Conservation (phyloP, 53 echinoderm and acorn worm species). For the Mesocentrotus franciscanus region DNA sequence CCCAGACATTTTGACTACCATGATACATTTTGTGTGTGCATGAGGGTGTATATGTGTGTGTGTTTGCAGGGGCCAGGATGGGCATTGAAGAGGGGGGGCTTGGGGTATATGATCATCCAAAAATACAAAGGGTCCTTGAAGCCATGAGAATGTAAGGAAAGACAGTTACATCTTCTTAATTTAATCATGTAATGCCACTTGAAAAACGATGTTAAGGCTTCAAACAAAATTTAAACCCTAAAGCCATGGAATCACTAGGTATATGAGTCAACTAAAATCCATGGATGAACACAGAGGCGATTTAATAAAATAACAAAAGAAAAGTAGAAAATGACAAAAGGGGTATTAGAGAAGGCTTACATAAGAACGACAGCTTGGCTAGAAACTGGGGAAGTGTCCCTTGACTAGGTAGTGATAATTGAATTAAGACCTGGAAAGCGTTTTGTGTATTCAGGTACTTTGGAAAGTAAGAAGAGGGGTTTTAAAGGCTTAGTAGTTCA, state of each 20-base stretch:
- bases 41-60: no score
- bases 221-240: neutral
- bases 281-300: neutral
- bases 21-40: no score
- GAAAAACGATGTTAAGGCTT: slow-evolving; percentile 33
- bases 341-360: neutral
- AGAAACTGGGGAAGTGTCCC: neutral
- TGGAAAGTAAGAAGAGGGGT: neutral
- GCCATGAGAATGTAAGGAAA: neutral
- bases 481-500: slow-evolving; percentile 43
- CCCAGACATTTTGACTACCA: no score
- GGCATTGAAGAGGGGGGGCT: no score
- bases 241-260: neutral
- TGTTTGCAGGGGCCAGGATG: no score
- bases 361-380: neutral
- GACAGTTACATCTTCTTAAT: neutral
- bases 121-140: neutral
- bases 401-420: slow-evolving; percentile 49
- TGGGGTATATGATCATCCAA: no score
- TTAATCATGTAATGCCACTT: slow-evolving; percentile 12
- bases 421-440: slow-evolving; percentile 51
- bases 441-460: neutral
- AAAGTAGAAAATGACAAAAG: slow-evolving; percentile 18
- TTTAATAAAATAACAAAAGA: neutral
- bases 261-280: slow-evolving; percentile 15